A percentile compares a stretch with the other conserved stretches of the same genome.
phyloP scores from a whole-genome alignment of 2,113 vertebrate species.

The Megaceryle maxima region DNA sequence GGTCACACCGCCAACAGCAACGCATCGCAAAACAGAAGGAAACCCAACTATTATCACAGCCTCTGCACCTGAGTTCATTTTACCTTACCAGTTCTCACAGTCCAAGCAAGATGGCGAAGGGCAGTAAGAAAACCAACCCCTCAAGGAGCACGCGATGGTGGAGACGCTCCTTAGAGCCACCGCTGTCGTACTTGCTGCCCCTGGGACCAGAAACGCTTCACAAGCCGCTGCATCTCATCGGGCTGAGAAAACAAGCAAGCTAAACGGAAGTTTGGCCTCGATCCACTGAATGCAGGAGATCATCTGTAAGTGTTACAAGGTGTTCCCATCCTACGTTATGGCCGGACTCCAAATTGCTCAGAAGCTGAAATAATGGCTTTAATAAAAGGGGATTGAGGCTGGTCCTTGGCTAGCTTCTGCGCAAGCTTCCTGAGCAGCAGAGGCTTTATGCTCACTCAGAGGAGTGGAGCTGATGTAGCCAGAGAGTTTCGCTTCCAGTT shows the following conservation, averaged over 20 bases:
- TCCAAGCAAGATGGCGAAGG: neutral
- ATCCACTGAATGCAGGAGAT: neutral
- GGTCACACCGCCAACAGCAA: neutral
- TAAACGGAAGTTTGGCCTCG: neutral
- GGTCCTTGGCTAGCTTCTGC: neutral
- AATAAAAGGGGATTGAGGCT: neutral
- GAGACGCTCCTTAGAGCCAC: neutral
- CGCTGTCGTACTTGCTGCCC: accelerated
- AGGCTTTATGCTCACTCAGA: accelerated
- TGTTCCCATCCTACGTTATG: neutral
- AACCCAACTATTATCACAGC: neutral
- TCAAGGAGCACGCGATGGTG: accelerated
- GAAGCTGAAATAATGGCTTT: slow-evolving; percentile 23
- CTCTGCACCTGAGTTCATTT: neutral
- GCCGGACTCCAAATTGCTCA: neutral
- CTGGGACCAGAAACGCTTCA: accelerated
- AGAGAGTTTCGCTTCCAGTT: neutral
- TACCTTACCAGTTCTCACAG: neutral
- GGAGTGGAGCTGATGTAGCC: neutral
- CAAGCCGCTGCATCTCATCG: neutral
- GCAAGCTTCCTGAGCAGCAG: neutral
- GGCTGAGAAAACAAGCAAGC: neutral
- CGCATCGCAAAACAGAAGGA: accelerated
- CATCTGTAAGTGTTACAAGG: slow-evolving; percentile 18
- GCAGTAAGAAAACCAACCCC: neutral